Conservation (phyloP, 2,888 invertebrate species). For the Xylota sylvarum region DNA sequence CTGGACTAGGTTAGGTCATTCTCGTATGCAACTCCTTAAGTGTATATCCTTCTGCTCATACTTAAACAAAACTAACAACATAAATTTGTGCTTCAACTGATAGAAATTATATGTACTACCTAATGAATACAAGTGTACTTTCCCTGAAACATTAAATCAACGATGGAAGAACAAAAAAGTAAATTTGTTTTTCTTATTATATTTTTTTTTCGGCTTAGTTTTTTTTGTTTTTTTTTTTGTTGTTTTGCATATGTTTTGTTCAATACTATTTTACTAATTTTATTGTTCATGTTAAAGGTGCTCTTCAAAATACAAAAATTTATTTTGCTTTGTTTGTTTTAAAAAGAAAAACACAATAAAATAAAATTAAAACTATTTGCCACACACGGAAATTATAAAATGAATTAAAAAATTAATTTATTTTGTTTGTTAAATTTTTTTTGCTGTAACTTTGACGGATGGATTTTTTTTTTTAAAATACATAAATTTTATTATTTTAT, state of each 20-base stretch:
- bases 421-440: constrained; percentile 11
- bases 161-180: constrained; percentile 20
- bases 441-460: constrained; percentile 70
- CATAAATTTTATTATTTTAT: constrained; percentile 45
- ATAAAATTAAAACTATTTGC: constrained; percentile 18
- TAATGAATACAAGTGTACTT: not conserved
- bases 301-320: constrained; percentile 79
- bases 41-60: not conserved
- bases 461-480: constrained; percentile 74
- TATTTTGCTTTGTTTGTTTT: constrained; percentile 69
- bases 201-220: constrained; percentile 62
- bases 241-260: constrained; percentile 72
- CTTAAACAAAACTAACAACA: constrained; percentile 32
- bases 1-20: not conserved
- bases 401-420: constrained; percentile 15
- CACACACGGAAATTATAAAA: constrained; percentile 34
- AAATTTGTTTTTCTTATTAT: constrained; percentile 48
- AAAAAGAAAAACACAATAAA: constrained; percentile 35
- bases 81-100: constrained; percentile 20
- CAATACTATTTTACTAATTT: constrained; percentile 77
- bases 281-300: constrained; percentile 81
- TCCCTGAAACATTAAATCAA: constrained; percentile 23
- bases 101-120: not conserved
- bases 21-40: not conserved
- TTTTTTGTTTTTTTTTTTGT: constrained; percentile 71